Percentiles rank a stretch among this genome's conserved stretches.
These are phyloP conservation scores for Sepiola atlantica DNA, from an alignment of 2,888 invertebrate genomes.

Conservation along the genomic window DNA sequence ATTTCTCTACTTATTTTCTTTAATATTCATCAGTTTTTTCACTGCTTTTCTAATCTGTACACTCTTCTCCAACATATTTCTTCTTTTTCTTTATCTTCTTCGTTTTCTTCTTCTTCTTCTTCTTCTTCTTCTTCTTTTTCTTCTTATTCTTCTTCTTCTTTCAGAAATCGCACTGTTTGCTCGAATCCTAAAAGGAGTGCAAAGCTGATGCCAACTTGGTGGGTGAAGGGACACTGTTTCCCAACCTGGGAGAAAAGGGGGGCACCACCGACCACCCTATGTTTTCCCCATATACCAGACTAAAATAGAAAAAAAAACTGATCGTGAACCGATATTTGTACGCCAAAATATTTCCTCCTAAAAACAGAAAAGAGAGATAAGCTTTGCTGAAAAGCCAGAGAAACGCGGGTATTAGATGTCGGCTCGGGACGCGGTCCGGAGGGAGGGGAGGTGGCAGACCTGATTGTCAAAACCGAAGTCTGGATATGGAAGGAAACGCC, in stretches of 20 bases:
- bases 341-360: slow-evolving; percentile 23
- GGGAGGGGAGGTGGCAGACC: no score
- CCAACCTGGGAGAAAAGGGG: no score
- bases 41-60: background rate
- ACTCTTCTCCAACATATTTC: rapidly evolving
- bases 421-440: background rate
- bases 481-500: no score
- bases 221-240: no score
- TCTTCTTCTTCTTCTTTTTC: background rate
- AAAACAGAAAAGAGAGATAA: background rate
- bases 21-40: no score
- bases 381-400: background rate
- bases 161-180: no score
- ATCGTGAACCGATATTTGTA: background rate
- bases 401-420: background rate
- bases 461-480: no score
- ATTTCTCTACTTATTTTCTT: no score
- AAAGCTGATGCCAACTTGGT: no score
- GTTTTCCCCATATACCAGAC: background rate
- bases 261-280: background rate
- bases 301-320: background rate
- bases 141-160: no score
- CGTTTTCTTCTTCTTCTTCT: no score
- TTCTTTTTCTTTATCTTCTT: background rate
- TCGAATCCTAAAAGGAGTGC: no score